phyloP scores from a whole-genome alignment of 2,888 invertebrate species.

The Leistus spinibarbis region DNA sequence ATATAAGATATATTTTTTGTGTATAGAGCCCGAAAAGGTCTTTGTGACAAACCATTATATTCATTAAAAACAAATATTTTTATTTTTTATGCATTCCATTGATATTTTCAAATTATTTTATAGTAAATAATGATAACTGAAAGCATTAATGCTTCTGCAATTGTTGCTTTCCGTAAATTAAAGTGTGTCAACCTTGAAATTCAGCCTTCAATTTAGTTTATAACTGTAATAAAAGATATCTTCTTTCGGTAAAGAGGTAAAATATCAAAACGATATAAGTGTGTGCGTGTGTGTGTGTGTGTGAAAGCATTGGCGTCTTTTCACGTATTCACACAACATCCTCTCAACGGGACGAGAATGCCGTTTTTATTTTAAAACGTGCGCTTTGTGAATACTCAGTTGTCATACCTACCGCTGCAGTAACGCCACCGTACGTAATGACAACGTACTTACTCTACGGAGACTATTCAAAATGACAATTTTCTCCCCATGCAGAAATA shows the following conservation, averaged over 20 bases:
- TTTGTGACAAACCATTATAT: no score
- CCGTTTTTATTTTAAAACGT: not conserved
- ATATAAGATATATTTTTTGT: no score
- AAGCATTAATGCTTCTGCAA: no score
- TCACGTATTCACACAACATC: not conserved
- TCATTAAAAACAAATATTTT: no score
- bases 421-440: not conserved
- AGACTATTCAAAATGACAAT: not conserved
- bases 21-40: no score
- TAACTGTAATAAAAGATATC: not conserved
- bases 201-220: not conserved
- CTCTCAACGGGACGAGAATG: not conserved
- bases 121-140: no score
- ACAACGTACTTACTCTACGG: not conserved
- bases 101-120: no score
- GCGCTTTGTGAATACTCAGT: not conserved
- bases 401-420: not conserved
- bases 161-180: no score
- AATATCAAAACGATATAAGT: not conserved
- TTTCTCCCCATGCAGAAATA: not conserved
- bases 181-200: not conserved
- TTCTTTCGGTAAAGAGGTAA: not conserved
- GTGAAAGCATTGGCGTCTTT: not conserved
- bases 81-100: no score
- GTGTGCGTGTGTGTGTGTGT: not conserved